A percentile compares a stretch with the other conserved stretches of the same genome.
Conservation (phyloP, 2,113 vertebrate genomes). For the Monopterus albus region DNA sequence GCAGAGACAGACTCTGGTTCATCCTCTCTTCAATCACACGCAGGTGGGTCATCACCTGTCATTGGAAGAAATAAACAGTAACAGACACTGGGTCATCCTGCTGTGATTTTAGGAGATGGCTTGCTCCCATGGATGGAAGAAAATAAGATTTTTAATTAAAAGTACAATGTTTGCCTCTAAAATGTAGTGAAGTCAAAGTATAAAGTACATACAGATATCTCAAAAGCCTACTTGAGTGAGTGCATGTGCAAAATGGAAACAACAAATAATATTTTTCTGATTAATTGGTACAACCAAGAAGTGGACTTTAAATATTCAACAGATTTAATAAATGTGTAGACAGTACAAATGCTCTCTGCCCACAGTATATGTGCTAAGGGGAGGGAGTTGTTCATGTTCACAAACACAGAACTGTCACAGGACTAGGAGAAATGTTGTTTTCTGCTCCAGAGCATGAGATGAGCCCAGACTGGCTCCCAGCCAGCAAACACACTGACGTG, state of each 20-base stretch:
- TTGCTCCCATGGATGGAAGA: neutral
- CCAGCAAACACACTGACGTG: conserved; percentile 23
- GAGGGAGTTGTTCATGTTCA: neutral
- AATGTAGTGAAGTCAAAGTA: no score
- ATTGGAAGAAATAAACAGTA: neutral
- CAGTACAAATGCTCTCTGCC: neutral
- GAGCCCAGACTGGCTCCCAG: conserved; percentile 24
- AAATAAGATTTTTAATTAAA: no score
- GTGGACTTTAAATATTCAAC: neutral
- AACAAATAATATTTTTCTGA: neutral
- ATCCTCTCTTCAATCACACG: conserved; percentile 97
- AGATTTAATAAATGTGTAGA: neutral
- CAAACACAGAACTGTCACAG: conserved; percentile 14
- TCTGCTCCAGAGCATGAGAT: conserved; percentile 7
- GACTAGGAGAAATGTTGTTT: conserved; percentile 17
- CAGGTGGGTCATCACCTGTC: conserved; percentile 98
- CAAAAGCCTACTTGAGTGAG: no score
- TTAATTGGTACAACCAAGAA: neutral
- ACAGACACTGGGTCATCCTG: neutral
- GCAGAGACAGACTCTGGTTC: conserved; percentile 97
- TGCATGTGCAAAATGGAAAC: neutral
- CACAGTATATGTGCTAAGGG: neutral
- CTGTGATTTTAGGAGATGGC: neutral
- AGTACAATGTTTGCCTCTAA: no score
- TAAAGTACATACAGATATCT: no score